Percentiles rank a stretch among this genome's conserved stretches.
Conservation (phyloP, 53 echinoderm and acorn worm species). For the Temnopleurus reevesii region DNA sequence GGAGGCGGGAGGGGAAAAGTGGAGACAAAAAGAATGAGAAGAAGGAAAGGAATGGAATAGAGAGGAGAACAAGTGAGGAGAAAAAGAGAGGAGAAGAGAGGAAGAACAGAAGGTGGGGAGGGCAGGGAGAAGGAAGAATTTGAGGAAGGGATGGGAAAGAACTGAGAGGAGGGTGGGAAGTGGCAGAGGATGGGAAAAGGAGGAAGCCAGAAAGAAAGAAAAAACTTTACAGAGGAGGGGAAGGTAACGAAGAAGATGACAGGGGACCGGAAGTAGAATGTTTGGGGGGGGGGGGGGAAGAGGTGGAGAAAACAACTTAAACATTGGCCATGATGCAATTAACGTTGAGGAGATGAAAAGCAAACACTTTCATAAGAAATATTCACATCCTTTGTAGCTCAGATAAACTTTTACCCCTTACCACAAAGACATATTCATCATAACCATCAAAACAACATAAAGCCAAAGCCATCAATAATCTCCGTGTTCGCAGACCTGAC, state of each 20-base stretch:
- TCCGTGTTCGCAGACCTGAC: background rate
- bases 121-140: background rate
- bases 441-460: background rate
- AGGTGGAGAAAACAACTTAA: background rate
- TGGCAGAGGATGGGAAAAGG: background rate
- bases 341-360: too few relatives aligned
- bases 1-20: background rate
- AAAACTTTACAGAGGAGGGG: background rate
- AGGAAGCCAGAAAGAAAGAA: background rate
- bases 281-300: background rate
- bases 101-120: background rate
- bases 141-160: background rate
- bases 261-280: background rate
- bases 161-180: background rate
- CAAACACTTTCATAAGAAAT: too few relatives aligned
- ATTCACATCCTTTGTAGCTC: too few relatives aligned
- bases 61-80: background rate
- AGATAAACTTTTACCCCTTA: too few relatives aligned
- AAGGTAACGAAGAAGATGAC: background rate
- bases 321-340: too few relatives aligned
- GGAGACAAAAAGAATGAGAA: background rate
- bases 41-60: background rate
- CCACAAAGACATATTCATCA: too few relatives aligned
- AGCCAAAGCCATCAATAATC: background rate
- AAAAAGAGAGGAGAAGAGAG: background rate